Evolutionary conservation across 2,888 invertebrate species (phyloP), one percentile per base, ranked within the genome.

Genomic region (Trachelus stipa): DNA sequence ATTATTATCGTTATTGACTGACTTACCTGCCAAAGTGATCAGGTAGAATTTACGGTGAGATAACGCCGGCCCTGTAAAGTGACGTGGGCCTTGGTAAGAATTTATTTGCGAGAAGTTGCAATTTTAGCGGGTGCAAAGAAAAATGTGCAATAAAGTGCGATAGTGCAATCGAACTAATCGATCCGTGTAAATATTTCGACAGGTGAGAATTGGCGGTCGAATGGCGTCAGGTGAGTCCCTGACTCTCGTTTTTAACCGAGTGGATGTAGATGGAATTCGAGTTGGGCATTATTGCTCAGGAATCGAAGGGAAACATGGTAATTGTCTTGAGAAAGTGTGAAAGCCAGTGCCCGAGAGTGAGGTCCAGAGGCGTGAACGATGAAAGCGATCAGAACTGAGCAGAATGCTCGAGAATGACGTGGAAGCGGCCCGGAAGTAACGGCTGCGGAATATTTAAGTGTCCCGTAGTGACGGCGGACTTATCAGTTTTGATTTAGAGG

Each of bases 381-480:
- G 74, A 74, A 74, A 74, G 74, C 34, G 35, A 74, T 30, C 34
- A 37, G 34, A 12, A 11, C 35, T 1, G 34, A 37, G 6, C 31
- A 34, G 34, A 35, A 35, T 34, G 12, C 34, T 30, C 35, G 74
- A 34, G 74, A 34, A 74, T 74, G 74, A 37, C 56, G 56, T 56
- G 56, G 56, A 56, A 23, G 11, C 30, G n/a, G 74, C 74, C 74
- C 84, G 85, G 84, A 85, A 83, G 83, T 78, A 69, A 77, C 76
- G 77, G 82, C 73, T 81, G 80, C 78, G 77, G 81, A 86, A 88
- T 89, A 90, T 89, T 90, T 90, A 90, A 90, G 88, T 85, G 84
- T 85, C 83, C 82, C 79, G 80, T 74, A 76, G 80, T 75, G 75
- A 74, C 77, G 78, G 78, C 77, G 76, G 79, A 81, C 37, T 83